These are phyloP conservation scores for Himalopsyche phryganea DNA, from an alignment of 1,140 invertebrate species.

Conservation along the genomic window DNA sequence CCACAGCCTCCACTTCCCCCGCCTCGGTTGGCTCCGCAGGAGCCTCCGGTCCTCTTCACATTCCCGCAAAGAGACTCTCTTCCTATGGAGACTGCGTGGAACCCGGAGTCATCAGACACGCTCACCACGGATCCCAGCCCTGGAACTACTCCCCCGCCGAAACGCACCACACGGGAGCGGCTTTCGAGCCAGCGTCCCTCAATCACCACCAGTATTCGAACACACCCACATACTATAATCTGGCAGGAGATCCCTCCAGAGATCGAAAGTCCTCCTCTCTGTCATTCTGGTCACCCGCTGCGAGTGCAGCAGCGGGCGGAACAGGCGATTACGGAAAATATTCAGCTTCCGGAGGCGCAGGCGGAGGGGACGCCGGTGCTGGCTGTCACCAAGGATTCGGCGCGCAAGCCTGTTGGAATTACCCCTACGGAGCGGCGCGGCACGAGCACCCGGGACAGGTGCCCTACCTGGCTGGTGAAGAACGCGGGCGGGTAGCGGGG, in stretches of 20 bases:
- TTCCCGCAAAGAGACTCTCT: conserved; percentile 73
- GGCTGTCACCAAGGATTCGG: conserved; percentile 70
- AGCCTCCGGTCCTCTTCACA: conserved; percentile 68
- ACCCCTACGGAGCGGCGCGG: conserved; percentile 63
- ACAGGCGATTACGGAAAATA: conserved; percentile 63
- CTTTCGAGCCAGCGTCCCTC: conserved; percentile 58
- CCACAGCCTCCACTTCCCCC: conserved; percentile 66
- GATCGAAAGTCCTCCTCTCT: conserved; percentile 59
- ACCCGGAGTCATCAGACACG: conserved; percentile 70
- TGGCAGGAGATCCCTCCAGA: conserved; percentile 59
- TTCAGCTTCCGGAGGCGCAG: conserved; percentile 53
- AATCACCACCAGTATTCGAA: conserved; percentile 71
- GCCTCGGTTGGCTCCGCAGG: conserved; percentile 59
- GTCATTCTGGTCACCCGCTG: conserved; percentile 68
- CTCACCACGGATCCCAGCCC: conserved; percentile 64
- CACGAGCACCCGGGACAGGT: conserved; percentile 61
- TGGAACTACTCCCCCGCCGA: conserved; percentile 68
- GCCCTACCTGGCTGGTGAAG: conserved; percentile 64
- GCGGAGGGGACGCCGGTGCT: conserved; percentile 52
- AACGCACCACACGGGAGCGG: conserved; percentile 55
- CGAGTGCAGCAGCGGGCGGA: conserved; percentile 56
- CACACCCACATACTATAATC: conserved; percentile 74
- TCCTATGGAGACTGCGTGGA: conserved; percentile 63
- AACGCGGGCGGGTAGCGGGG: conserved; percentile 58
- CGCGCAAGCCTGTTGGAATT: conserved; percentile 70